These are phyloP conservation scores for Carlito syrichta DNA, from an alignment of 2,113 vertebrate species.

Conservation along the genomic window DNA sequence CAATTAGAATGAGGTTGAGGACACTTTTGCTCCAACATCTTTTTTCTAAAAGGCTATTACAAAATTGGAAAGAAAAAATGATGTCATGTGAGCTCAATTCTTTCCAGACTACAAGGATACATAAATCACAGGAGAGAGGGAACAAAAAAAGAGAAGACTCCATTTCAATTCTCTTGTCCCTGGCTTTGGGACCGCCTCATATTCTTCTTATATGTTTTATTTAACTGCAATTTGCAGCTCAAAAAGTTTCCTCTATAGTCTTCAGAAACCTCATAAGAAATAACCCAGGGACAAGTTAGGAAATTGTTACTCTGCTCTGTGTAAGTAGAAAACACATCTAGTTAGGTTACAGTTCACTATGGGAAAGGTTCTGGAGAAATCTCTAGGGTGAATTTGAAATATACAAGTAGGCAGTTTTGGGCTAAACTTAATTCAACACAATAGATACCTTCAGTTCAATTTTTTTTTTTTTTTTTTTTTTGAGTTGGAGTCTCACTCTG, in stretches of 20 bases:
- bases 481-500: too few species aligned
- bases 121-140: too few species aligned
- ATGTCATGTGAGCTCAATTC: not conserved
- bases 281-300: not conserved
- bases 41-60: not conserved
- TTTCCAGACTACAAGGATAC: not conserved
- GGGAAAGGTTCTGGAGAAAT: too few species aligned
- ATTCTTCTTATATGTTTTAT: not conserved
- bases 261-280: not conserved
- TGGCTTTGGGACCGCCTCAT: not conserved
- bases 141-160: not conserved
- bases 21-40: not conserved
- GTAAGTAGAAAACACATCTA: too few species aligned
- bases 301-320: not conserved
- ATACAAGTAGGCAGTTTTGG: too few species aligned
- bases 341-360: too few species aligned
- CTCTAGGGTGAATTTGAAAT: too few species aligned
- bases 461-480: too few species aligned
- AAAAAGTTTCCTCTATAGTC: not conserved
- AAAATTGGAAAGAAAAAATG: not conserved
- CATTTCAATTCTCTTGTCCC: not conserved
- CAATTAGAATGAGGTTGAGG: not conserved
- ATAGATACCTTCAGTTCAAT: too few species aligned
- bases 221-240: not conserved
- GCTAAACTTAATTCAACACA: too few species aligned